A percentile compares a stretch with the other conserved stretches of the same genome.
Conservation (phyloP, 1,140 invertebrate genomes). For the Berghia stephanieae region DNA sequence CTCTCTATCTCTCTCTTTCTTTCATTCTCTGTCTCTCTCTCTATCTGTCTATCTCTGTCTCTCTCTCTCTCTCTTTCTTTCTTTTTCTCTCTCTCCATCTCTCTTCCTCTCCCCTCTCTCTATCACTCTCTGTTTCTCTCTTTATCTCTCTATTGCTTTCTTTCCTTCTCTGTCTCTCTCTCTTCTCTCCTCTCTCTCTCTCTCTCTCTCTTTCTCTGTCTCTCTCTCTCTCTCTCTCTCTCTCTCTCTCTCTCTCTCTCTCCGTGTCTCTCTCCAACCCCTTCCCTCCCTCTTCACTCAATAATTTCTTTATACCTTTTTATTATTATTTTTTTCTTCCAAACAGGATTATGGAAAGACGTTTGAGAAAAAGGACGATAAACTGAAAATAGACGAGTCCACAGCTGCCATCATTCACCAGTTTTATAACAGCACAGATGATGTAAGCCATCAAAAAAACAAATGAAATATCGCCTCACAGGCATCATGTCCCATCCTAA, state of each 20-base stretch:
- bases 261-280: neutral
- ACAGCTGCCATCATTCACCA: neutral
- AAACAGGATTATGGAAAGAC: slow-evolving; percentile 24
- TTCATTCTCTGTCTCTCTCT: no score
- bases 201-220: neutral
- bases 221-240: neutral
- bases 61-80: no score
- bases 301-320: neutral
- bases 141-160: neutral
- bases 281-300: neutral
- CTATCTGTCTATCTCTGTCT: no score
- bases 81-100: no score
- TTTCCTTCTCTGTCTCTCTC: neutral
- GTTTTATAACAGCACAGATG: neutral
- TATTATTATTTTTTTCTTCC: no score
- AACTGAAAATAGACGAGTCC: neutral
- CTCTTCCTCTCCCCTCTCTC: no score
- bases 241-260: neutral
- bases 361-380: neutral
- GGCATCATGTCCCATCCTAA: no score
- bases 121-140: no score
- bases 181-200: neutral
- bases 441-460: no score
- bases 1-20: no score
- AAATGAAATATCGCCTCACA: no score